Percentiles rank a stretch among this genome's conserved stretches.
Conservation (phyloP, 2,113 vertebrate species). For the Gallinago undulata region DNA sequence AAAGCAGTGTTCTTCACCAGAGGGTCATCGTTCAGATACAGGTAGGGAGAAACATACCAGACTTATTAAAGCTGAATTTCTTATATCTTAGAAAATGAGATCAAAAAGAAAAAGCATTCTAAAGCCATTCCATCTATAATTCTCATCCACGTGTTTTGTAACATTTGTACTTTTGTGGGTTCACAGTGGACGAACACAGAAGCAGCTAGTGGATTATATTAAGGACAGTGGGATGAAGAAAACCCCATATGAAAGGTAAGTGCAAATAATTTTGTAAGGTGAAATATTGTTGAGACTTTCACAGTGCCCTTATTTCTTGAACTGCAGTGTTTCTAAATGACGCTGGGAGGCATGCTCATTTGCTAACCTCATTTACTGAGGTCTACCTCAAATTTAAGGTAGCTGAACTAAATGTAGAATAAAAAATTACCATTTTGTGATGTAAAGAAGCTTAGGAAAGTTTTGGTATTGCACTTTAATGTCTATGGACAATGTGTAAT, state of each 20-base stretch:
- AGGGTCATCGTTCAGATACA: slow-evolving; percentile 98
- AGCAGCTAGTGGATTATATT: slow-evolving; percentile 91
- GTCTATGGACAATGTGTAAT: neutral
- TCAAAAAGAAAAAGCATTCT: neutral
- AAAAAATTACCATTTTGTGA: accelerated
- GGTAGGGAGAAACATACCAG: slow-evolving; percentile 69
- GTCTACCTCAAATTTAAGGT: neutral
- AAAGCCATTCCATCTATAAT: neutral
- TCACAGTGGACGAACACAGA: slow-evolving; percentile 93
- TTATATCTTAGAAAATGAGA: neutral
- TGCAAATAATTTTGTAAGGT: neutral
- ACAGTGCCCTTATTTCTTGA: neutral
- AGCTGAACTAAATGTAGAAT: neutral
- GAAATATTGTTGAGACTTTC: neutral
- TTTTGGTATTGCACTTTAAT: neutral
- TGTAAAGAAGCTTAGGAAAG: neutral
- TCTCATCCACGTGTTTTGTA: neutral
- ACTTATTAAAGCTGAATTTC: neutral
- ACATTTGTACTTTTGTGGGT: slow-evolving; percentile 30
- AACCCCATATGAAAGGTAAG: slow-evolving; percentile 89
- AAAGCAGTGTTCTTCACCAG: slow-evolving; percentile 90
- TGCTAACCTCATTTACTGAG: neutral
- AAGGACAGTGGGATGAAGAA: slow-evolving; percentile 86
- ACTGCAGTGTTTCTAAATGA: neutral
- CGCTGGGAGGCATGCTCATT: neutral